Evolutionary conservation across 2,113 vertebrate species (phyloP).

Genomic region (Dermatemys mawii): DNA sequence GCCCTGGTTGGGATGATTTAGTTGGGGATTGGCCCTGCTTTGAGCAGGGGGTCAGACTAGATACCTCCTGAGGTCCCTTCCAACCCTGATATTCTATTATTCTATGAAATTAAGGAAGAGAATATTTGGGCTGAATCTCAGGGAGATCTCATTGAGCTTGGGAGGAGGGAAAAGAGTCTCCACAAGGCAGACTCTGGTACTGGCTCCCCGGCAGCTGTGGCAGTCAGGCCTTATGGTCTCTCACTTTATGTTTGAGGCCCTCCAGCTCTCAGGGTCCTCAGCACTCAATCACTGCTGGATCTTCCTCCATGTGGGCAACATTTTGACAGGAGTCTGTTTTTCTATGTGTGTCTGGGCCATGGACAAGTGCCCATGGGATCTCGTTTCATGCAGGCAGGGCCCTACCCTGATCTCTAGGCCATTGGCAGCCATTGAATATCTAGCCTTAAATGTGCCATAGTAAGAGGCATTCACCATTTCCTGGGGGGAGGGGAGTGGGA

Average conservation of each 20-base stretch:
- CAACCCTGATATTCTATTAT: too few relatives aligned
- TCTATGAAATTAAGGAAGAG: not conserved
- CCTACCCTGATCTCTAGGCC: too few relatives aligned
- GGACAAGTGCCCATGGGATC: not conserved
- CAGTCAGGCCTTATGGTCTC: not conserved
- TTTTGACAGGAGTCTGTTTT: not conserved
- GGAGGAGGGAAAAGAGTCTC: not conserved
- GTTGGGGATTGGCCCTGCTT: too few relatives aligned
- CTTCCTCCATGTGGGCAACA: not conserved
- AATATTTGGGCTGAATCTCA: not conserved
- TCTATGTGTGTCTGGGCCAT: not conserved
- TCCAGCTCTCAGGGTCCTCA: not conserved
- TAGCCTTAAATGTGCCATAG: not conserved
- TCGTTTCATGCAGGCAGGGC: not conserved
- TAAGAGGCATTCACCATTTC: not conserved
- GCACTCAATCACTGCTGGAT: not conserved
- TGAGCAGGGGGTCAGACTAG: too few relatives aligned
- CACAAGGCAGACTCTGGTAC: not conserved
- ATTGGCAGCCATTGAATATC: not conserved
- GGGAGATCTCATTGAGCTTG: not conserved
- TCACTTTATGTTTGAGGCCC: not conserved
- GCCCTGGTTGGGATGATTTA: too few relatives aligned
- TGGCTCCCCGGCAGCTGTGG: not conserved
- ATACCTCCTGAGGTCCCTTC: too few relatives aligned
- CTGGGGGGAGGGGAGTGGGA: not conserved